Evolutionary conservation across 2,888 invertebrate species (phyloP).

Genomic region (Amiota mariae): DNA sequence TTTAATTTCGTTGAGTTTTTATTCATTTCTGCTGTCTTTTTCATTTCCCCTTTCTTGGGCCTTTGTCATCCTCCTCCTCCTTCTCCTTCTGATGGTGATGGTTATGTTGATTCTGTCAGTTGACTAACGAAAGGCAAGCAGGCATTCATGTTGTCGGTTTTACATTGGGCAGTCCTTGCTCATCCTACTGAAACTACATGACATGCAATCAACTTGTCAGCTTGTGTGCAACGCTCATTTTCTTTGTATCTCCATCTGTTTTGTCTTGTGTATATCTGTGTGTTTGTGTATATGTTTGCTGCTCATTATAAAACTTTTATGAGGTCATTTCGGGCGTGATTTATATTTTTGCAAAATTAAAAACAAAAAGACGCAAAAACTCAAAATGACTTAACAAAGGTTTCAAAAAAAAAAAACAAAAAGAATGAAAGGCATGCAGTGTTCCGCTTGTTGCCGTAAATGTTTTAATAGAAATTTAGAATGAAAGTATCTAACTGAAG

Average conservation of each 20-base stretch:
- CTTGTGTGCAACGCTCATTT: slow-evolving; percentile 34
- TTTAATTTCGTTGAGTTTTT: slow-evolving; percentile 35
- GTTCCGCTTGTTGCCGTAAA: slow-evolving; percentile 16
- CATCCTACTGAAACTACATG: slow-evolving; percentile 20
- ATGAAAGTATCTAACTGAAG: not conserved
- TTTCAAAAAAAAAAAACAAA: not conserved
- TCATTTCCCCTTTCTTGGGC: slow-evolving; percentile 14
- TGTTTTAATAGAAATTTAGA: slow-evolving; percentile 29
- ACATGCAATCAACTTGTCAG: slow-evolving; percentile 58
- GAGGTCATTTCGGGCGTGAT: slow-evolving; percentile 53
- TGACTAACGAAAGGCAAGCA: slow-evolving; percentile 44
- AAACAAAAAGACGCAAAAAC: slow-evolving; percentile 28
- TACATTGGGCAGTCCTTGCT: slow-evolving; percentile 28
- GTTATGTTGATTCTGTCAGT: slow-evolving; percentile 38
- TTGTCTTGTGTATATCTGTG: slow-evolving; percentile 33
- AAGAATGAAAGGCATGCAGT: slow-evolving; percentile 2
- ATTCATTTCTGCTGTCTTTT: slow-evolving; percentile 15
- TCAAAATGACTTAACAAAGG: slow-evolving; percentile 30
- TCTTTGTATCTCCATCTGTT: slow-evolving; percentile 13
- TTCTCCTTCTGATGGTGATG: slow-evolving; percentile 23
- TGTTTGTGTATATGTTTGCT: slow-evolving; percentile 29
- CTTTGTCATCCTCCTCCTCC: slow-evolving; percentile 21
- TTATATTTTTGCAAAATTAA: slow-evolving; percentile 55
- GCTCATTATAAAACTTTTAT: slow-evolving; percentile 56
- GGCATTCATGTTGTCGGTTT: slow-evolving; percentile 39